Base-by-base conservation (phyloP, 2,888 invertebrate species). In the Ernsta delagoae region DNA sequence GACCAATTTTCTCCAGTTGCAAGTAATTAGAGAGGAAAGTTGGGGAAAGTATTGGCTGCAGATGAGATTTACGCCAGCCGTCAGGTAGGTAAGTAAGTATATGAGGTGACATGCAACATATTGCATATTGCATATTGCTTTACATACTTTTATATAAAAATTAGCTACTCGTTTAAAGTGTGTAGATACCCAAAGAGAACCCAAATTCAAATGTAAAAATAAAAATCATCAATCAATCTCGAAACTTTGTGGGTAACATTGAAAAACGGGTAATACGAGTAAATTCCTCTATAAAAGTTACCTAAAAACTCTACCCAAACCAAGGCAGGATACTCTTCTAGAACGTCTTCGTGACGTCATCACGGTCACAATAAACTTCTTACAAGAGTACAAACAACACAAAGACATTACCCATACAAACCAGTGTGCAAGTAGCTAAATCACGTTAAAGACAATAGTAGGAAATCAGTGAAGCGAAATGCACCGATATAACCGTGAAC, bases 401-500 rank as follows among this genome's bases (percentile, higher is more conserved):
- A 12, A 48, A 48, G 12, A 48, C n/a, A 48, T 43, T 24, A 24
- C 43, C 43, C 4, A 2, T 16, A 48, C 48, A 12, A 50, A 11
- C 16, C 53, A 53, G 53, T 24, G 24, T 24, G 9, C 45, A n/a
- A 45, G 45, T 45, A 45, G n/a, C 45, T 45, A 11, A 11, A 45
- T 5, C n/a, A n/a, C 1, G 45, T 43, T 6, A 45, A 50, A 50
- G 16, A 50, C 50, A 50, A 50, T 50, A 8, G 16, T 50, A 50
- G 50, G 50, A 50, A 50, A 5, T 50, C 50, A 50, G 50, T 16
- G 50, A 50, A 16, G 50, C 50, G 16, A 50, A 50, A 16, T 50
- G 5, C 50, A 4, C 50, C 12, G 50, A 50, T 50, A 50, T 8
- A 50, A 7, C 50, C 50, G 4, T 50, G 50, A n/a, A 50, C 16